Percentiles rank a stretch among this genome's conserved stretches.
These are phyloP conservation scores for Bathybates hornii DNA, from an alignment of 2,113 vertebrate species.

Conservation along the genomic window DNA sequence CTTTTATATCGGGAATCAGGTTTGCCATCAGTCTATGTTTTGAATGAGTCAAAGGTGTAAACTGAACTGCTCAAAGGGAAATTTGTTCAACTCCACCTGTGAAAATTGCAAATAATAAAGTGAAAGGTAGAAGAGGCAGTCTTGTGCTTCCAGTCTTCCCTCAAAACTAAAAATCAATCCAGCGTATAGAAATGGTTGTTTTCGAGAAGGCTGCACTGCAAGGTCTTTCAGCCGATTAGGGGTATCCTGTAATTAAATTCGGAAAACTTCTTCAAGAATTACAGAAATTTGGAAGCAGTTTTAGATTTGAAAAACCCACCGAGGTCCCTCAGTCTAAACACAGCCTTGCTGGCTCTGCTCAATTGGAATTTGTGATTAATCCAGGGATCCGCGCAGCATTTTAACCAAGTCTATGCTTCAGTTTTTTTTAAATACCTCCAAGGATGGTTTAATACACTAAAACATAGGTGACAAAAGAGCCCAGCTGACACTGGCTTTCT, in stretches of 20 bases:
- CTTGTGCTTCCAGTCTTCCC: neutral
- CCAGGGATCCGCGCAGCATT: neutral
- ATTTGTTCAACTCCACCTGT: neutral
- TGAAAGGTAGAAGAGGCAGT: neutral
- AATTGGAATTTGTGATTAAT: neutral
- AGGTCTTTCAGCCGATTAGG: rapidly evolving
- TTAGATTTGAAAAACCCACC: neutral
- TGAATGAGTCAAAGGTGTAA: neutral
- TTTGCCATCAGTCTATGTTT: neutral
- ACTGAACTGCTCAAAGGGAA: neutral
- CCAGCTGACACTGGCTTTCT: neutral
- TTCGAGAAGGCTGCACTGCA: neutral
- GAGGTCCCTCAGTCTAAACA: neutral
- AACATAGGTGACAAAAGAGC: neutral
- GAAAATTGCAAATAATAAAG: neutral
- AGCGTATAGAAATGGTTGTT: neutral
- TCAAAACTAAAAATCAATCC: neutral
- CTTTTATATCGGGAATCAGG: neutral
- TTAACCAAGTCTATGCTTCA: neutral
- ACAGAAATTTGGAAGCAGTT: neutral
- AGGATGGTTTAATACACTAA: neutral
- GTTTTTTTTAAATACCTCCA: neutral
- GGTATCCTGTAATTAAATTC: rapidly evolving
- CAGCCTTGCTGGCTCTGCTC: neutral
- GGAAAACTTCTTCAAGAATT: neutral